phyloP scores from a whole-genome alignment of 2,113 vertebrate species.

The Bos javanicus region DNA sequence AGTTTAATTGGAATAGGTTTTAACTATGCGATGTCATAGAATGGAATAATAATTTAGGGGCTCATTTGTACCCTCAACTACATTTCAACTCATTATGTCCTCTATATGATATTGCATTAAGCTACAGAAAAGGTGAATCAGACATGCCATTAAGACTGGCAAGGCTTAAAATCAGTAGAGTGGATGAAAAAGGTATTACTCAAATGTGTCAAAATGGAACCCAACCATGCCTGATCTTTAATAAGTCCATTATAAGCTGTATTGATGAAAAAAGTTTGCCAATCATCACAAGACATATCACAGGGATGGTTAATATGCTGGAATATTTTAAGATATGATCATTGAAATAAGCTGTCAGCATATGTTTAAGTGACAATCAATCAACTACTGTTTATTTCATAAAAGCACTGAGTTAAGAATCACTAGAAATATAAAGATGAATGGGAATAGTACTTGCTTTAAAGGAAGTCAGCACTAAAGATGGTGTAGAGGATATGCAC shows the following conservation, averaged over 20 bases:
- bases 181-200: constrained; percentile 22
- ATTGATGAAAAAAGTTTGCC: constrained; percentile 48
- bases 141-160: constrained; percentile 17
- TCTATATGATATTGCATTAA: constrained; percentile 49
- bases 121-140: constrained; percentile 42
- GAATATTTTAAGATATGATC: constrained; percentile 15
- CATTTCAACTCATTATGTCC: constrained; percentile 27
- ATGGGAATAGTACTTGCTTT: not conserved
- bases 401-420: not conserved
- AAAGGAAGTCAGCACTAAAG: not conserved
- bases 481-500: not conserved
- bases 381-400: not conserved
- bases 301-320: not conserved
- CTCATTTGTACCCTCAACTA: constrained; percentile 25
- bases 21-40: constrained; percentile 24
- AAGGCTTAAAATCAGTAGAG: constrained; percentile 23
- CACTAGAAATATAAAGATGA: not conserved
- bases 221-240: constrained; percentile 7
- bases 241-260: constrained; percentile 1
- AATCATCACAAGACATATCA: constrained; percentile 8
- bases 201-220: constrained; percentile 44
- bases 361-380: constrained; percentile 12
- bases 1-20: constrained; percentile 52
- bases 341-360: constrained; percentile 25
- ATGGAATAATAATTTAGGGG: constrained; percentile 13